Conservation (phyloP, 2,797 vertebrate species). For the Anabas testudineus region DNA sequence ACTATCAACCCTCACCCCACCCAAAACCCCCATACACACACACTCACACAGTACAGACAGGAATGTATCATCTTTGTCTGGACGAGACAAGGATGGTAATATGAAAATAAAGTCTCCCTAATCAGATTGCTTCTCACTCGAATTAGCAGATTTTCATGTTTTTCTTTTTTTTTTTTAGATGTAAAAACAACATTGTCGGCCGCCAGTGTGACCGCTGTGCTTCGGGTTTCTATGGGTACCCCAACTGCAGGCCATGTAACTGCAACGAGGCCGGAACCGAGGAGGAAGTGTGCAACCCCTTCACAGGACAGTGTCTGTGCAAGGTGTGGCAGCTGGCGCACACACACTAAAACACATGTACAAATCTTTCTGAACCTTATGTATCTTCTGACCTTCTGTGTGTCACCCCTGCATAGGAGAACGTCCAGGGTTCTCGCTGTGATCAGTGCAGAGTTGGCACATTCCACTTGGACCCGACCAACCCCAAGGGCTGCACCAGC, state of each 20-base stretch:
- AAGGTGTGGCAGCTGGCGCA: conserved; percentile 86
- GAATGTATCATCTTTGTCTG: conserved; percentile 52
- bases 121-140: background rate
- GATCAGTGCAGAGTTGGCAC: conserved; percentile 94
- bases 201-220: conserved; percentile 92
- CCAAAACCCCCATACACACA: background rate
- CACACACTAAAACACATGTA: conserved; percentile 17
- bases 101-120: conserved; percentile 22
- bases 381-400: background rate
- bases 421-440: conserved; percentile 91
- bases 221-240: conserved; percentile 91
- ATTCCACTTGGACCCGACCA: conserved; percentile 91
- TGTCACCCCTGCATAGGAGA: conserved; percentile 87
- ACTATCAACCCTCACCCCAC: background rate
- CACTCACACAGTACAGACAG: conserved; percentile 6
- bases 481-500: conserved; percentile 96
- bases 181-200: conserved; percentile 90
- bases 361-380: background rate
- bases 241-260: conserved; percentile 89
- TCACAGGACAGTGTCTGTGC: conserved; percentile 92
- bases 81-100: conserved; percentile 51
- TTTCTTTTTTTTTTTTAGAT: conserved; percentile 79
- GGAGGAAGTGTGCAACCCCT: conserved; percentile 85
- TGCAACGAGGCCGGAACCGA: conserved; percentile 91
- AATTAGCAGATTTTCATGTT: too few species aligned